Conservation (phyloP, 2,797 vertebrate genomes). For the Channallabes apus region DNA sequence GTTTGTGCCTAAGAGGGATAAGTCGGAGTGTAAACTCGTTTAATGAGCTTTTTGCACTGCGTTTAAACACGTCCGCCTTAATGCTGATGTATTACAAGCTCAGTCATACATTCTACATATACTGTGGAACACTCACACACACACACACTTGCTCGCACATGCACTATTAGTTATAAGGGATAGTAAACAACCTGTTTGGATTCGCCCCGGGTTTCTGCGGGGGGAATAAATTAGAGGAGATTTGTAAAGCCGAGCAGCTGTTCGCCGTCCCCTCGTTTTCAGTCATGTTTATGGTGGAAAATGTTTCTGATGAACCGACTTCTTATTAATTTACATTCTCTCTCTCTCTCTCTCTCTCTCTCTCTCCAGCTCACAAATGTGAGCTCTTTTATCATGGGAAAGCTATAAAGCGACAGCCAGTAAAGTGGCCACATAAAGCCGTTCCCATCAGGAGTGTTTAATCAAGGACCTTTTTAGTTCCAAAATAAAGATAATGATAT, state of each 20-base stretch:
- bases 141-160: slow-evolving; percentile 18
- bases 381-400: slow-evolving; percentile 62
- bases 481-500: slow-evolving; percentile 62
- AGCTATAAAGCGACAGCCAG: slow-evolving; percentile 61
- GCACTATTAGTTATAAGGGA: slow-evolving; percentile 56
- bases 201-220: slow-evolving; percentile 54
- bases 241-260: slow-evolving; percentile 70
- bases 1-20: slow-evolving; percentile 61
- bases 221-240: slow-evolving; percentile 63
- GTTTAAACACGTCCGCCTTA: slow-evolving; percentile 59
- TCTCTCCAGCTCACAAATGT: slow-evolving; percentile 53
- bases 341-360: slow-evolving; percentile 55
- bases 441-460: slow-evolving; percentile 62
- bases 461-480: slow-evolving; percentile 63
- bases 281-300: slow-evolving; percentile 69
- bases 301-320: slow-evolving; percentile 61
- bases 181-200: slow-evolving; percentile 66
- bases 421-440: slow-evolving; percentile 67
- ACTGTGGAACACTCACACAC: slow-evolving; percentile 18
- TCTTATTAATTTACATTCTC: slow-evolving; percentile 69
- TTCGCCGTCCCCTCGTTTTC: slow-evolving; percentile 67
- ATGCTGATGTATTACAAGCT: slow-evolving; percentile 57
- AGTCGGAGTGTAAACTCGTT: slow-evolving; percentile 64
- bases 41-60: slow-evolving; percentile 61
- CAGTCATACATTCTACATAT: neutral